These are phyloP conservation scores for Himalopsyche japonica DNA, from an alignment of 2,888 invertebrate species.

Conservation along the genomic window DNA sequence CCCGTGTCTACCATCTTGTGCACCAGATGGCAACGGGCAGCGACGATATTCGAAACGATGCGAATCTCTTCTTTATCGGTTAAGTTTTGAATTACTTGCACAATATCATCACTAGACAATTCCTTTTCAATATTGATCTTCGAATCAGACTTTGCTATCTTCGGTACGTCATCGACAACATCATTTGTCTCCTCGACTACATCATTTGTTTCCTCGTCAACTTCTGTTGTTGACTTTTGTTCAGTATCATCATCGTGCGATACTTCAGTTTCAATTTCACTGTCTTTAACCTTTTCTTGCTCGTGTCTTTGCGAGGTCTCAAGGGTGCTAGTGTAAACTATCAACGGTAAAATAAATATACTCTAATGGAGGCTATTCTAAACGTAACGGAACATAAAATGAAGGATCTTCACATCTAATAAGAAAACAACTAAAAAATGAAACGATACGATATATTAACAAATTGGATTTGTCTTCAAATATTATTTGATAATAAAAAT, in stretches of 20 bases:
- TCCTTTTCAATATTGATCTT: neutral
- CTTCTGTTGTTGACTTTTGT: neutral
- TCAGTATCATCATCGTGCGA: neutral
- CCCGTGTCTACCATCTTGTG: constrained; percentile 39
- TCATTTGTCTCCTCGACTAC: neutral
- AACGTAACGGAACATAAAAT: too few relatives aligned
- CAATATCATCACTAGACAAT: neutral
- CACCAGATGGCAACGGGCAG: neutral
- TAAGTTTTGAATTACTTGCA: neutral
- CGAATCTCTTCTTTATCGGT: neutral
- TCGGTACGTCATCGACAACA: neutral
- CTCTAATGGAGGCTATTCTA: neutral
- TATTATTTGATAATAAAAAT: too few relatives aligned
- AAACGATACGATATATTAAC: too few relatives aligned
- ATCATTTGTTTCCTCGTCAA: neutral
- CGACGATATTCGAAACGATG: neutral
- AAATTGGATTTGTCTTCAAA: too few relatives aligned
- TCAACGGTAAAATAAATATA: neutral
- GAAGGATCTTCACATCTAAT: too few relatives aligned
- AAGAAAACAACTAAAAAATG: too few relatives aligned
- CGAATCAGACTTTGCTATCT: neutral
- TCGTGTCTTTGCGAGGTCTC: neutral
- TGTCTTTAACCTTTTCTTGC: neutral
- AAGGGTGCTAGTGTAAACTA: neutral
- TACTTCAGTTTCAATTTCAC: neutral